Evolutionary conservation across 2,113 vertebrate species (phyloP).

Genomic region (Oryzias woworae): DNA sequence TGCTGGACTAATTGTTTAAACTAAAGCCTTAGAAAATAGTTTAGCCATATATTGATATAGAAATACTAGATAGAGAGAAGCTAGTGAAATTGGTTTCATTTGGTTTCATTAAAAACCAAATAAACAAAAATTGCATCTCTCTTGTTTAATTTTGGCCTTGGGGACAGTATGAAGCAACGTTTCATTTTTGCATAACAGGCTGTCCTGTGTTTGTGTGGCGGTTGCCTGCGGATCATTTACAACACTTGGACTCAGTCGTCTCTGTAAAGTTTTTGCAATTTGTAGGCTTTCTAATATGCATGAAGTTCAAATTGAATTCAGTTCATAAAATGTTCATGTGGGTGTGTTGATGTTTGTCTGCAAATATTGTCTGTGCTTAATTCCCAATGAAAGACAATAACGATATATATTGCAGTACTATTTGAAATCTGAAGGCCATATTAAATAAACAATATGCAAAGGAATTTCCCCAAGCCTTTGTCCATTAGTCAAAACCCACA

Average conservation of each 20-base stretch:
- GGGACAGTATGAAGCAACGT: background rate
- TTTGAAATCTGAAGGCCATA: too few species aligned
- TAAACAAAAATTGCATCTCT: slow-evolving; percentile 28
- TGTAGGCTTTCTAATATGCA: slow-evolving; percentile 12
- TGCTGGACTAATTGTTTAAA: slow-evolving; percentile 46
- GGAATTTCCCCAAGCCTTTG: too few species aligned
- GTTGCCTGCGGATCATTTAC: slow-evolving; percentile 1
- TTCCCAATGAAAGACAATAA: too few species aligned
- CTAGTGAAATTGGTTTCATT: slow-evolving; percentile 12
- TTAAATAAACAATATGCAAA: too few species aligned
- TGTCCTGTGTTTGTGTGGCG: background rate
- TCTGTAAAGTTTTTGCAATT: slow-evolving; percentile 4
- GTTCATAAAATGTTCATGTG: too few species aligned
- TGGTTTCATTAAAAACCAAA: slow-evolving; percentile 28
- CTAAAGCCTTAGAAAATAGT: slow-evolving; percentile 33
- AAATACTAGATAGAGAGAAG: slow-evolving; percentile 48
- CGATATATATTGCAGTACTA: too few species aligned
- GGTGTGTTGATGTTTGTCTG: too few species aligned
- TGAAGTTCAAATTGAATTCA: background rate
- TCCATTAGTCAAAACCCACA: too few species aligned
- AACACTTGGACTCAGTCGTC: slow-evolving; percentile 14
- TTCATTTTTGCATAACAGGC: too few species aligned
- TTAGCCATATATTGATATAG: slow-evolving; percentile 39
- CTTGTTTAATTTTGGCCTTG: slow-evolving; percentile 21
- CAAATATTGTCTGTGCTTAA: too few species aligned